Percentiles rank a stretch among this genome's conserved stretches.
These are phyloP conservation scores for Cotesia vestalis DNA, from an alignment of 1,140 invertebrate genomes.

Conservation along the genomic window DNA sequence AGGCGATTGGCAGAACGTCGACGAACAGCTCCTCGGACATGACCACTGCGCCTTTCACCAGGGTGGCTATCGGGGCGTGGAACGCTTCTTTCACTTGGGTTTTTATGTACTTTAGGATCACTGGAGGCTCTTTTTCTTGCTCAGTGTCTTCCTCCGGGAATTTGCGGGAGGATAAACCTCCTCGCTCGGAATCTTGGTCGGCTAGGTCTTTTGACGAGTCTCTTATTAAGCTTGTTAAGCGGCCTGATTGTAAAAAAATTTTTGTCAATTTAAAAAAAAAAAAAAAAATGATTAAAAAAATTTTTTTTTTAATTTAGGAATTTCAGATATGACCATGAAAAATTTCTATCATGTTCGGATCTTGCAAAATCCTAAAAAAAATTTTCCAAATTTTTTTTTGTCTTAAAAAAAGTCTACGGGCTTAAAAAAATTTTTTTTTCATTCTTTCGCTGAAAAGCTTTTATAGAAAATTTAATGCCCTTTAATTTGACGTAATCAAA, in stretches of 20 bases:
- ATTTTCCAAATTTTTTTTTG: too few species aligned
- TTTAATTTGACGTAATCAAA: too few species aligned
- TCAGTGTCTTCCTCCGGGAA: conserved; percentile 59
- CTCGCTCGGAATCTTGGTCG: conserved; percentile 58
- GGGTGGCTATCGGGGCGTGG: conserved; percentile 86
- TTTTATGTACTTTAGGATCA: conserved; percentile 88
- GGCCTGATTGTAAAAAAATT: conserved; percentile 63
- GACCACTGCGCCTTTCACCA: conserved; percentile 92
- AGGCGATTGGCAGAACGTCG: conserved; percentile 88
- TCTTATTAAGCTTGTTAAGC: conserved; percentile 53
- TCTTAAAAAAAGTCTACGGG: too few species aligned
- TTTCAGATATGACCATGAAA: too few species aligned
- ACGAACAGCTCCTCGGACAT: conserved; percentile 88
- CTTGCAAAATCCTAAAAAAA: too few species aligned
- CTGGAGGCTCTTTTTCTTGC: conserved; percentile 70
- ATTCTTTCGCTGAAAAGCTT: too few species aligned
- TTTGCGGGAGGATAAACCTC: conserved; percentile 63
- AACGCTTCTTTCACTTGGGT: conserved; percentile 86
- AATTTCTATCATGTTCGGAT: too few species aligned
- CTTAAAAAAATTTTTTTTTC: too few species aligned
- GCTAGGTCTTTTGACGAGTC: conserved; percentile 63
- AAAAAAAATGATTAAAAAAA: too few species aligned
- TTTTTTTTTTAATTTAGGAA: too few species aligned
- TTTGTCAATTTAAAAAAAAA: conserved; percentile 60
- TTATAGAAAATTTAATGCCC: too few species aligned